Evolutionary conservation across 2,113 vertebrate species (phyloP).

Genomic region (Mustela lutreola): DNA sequence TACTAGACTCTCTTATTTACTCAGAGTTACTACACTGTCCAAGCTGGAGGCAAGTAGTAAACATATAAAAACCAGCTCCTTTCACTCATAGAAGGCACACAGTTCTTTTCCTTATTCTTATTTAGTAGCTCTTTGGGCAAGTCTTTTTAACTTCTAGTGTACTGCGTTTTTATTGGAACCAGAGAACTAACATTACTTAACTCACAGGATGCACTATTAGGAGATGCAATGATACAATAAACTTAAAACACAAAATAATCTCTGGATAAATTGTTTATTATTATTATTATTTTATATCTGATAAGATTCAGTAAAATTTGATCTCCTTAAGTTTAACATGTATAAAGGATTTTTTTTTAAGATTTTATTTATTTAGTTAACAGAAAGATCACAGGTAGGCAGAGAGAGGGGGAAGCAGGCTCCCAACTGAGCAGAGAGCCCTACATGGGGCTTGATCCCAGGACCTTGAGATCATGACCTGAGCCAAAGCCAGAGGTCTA

Average conservation of each 20-base stretch:
- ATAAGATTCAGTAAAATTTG: background rate
- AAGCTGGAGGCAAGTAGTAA: background rate
- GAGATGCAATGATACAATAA: background rate
- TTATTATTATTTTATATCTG: background rate
- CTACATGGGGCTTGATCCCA: no score
- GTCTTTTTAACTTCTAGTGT: background rate
- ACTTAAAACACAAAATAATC: background rate
- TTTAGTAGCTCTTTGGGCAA: background rate
- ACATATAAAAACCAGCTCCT: background rate
- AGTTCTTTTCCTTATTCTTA: background rate
- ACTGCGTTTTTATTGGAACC: background rate
- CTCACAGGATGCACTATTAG: background rate
- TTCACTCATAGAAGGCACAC: background rate
- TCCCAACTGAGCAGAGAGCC: fast-evolving
- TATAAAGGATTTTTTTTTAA: no score
- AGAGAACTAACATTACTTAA: background rate
- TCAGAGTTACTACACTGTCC: background rate
- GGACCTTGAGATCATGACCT: no score
- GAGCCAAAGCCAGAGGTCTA: no score
- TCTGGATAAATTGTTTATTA: background rate
- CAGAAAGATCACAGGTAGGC: no score
- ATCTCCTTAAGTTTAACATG: background rate
- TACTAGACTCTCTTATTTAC: background rate
- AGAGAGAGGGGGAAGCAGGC: no score
- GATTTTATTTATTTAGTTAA: no score